Conservation (phyloP, 2,113 vertebrate species). For the Capreolus pygargus region DNA sequence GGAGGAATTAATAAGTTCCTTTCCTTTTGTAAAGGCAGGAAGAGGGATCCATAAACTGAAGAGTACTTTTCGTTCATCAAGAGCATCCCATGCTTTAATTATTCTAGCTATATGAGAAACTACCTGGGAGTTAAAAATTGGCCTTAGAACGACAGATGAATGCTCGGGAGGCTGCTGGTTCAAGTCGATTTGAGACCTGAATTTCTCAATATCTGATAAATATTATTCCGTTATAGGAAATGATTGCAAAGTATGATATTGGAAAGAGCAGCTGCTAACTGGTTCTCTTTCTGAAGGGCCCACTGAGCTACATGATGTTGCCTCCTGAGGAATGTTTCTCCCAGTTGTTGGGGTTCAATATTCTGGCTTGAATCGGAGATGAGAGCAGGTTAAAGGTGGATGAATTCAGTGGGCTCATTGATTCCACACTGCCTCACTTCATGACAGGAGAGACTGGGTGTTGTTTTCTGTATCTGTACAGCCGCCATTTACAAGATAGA, state of each 20-base stretch:
- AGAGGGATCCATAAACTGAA: not conserved
- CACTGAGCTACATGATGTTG: not conserved
- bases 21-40: slow-evolving; percentile 22
- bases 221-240: slow-evolving; percentile 37
- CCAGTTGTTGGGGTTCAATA: not conserved
- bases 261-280: not conserved
- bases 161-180: not conserved
- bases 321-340: slow-evolving; percentile 17
- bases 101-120: slow-evolving; percentile 23
- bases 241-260: slow-evolving; percentile 26
- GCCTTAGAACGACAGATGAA: not conserved
- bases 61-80: slow-evolving; percentile 3
- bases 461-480: not conserved
- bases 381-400: not conserved
- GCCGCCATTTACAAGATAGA: not conserved
- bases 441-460: not conserved
- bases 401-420: not conserved
- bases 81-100: slow-evolving; percentile 13
- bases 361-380: not conserved
- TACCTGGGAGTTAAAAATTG: slow-evolving; percentile 32
- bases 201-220: slow-evolving; percentile 43
- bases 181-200: not conserved
- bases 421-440: too few species aligned
- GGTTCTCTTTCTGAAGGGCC: not conserved
- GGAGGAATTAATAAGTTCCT: not conserved